phyloP scores from a whole-genome alignment of 2,888 invertebrate species.

The Xestobium rufovillosum region DNA sequence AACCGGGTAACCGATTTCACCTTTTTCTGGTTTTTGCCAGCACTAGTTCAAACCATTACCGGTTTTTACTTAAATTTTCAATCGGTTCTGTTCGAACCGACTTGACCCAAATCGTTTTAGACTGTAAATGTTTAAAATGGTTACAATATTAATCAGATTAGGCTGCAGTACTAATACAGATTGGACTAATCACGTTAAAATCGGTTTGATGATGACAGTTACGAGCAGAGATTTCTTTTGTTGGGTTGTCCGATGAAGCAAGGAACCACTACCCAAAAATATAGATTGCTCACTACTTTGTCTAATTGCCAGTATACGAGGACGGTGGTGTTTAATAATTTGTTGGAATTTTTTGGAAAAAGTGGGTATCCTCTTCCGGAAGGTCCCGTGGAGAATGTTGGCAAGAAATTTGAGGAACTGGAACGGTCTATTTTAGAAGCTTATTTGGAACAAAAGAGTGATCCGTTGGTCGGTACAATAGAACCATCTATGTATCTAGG shows the following conservation, averaged over 20 bases:
- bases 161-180: no score
- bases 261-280: conserved; percentile 53
- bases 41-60: no score
- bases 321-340: conserved; percentile 62
- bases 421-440: conserved; percentile 65
- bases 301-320: conserved; percentile 85
- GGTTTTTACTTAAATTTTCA: no score
- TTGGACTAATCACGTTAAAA: no score
- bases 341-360: conserved; percentile 59
- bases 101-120: no score
- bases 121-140: no score
- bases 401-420: conserved; percentile 53
- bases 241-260: conserved; percentile 48
- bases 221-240: conserved; percentile 54
- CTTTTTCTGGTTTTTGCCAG: no score
- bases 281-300: conserved; percentile 73
- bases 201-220: conserved; percentile 49
- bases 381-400: conserved; percentile 60
- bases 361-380: conserved; percentile 60
- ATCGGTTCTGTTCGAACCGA: no score
- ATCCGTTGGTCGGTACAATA: conserved; percentile 91
- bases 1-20: no score
- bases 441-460: conserved; percentile 84
- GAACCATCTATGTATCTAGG: conserved; percentile 95
- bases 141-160: no score